phyloP scores from a whole-genome alignment of 2,888 invertebrate species.

The Lamellibrachia satsuma region DNA sequence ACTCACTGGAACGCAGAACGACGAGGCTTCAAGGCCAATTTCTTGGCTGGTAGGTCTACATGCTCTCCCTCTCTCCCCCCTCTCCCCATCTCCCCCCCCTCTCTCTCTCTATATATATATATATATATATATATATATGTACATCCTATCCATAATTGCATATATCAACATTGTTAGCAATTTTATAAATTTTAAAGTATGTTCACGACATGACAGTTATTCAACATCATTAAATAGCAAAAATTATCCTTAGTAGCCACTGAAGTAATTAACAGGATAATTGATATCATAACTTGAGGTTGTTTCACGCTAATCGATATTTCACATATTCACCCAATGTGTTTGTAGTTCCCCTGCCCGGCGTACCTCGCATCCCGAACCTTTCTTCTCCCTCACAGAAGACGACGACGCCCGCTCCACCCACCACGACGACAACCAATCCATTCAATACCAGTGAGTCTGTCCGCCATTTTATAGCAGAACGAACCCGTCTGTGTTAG shows the following conservation, averaged over 20 bases:
- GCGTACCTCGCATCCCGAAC: not conserved
- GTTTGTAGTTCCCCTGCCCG: not conserved
- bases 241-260: not conserved
- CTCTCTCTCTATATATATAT: too few relatives aligned
- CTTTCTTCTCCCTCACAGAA: not conserved
- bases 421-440: not conserved
- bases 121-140: too few relatives aligned
- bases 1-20: not conserved
- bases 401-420: not conserved
- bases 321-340: not conserved
- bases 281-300: too few relatives aligned
- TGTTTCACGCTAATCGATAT: not conserved
- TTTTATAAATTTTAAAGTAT: not conserved
- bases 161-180: not conserved
- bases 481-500: not conserved
- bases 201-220: not conserved
- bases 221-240: not conserved
- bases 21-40: slow-evolving; percentile 17
- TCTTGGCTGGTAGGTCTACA: not conserved
- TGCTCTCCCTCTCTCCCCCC: too few relatives aligned
- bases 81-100: too few relatives aligned
- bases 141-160: not conserved
- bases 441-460: not conserved
- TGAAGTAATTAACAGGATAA: too few relatives aligned
- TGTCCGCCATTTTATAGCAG: not conserved